phyloP scores from a whole-genome alignment of 1,140 invertebrate genomes.

The Cyclina sinensis region DNA sequence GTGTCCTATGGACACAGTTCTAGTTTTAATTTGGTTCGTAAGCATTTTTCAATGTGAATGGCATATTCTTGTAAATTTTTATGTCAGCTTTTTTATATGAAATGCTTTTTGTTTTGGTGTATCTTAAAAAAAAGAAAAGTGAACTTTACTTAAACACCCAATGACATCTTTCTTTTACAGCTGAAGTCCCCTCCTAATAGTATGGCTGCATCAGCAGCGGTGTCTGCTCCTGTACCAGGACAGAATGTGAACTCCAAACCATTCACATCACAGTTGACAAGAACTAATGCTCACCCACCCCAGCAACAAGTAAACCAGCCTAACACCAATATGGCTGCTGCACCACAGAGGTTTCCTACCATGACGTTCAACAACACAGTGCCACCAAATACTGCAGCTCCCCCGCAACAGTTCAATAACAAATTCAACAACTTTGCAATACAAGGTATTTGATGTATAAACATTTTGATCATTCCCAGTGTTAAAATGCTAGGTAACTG shows the following conservation, averaged over 20 bases:
- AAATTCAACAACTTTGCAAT: slow-evolving; percentile 47
- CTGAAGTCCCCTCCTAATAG: slow-evolving; percentile 76
- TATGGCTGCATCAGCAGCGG: not conserved
- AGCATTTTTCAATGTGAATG: too few species aligned
- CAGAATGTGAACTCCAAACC: slow-evolving; percentile 69
- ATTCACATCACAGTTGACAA: slow-evolving; percentile 57
- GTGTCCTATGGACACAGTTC: too few species aligned
- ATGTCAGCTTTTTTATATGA: too few species aligned
- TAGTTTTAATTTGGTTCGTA: too few species aligned
- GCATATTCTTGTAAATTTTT: too few species aligned
- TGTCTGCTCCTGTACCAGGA: slow-evolving; percentile 46
- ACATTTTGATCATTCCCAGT: too few species aligned
- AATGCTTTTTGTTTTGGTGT: too few species aligned
- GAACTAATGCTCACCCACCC: slow-evolving; percentile 36
- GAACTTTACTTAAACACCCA: too few species aligned
- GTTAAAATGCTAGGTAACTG: too few species aligned
- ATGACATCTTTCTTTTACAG: slow-evolving; percentile 66
- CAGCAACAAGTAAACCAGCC: slow-evolving; percentile 24
- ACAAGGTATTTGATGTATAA: slow-evolving; percentile 32
- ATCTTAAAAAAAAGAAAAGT: too few species aligned
- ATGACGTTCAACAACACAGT: slow-evolving; percentile 52
- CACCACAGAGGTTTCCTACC: slow-evolving; percentile 51
- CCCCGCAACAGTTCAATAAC: slow-evolving; percentile 60
- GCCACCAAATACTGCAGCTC: slow-evolving; percentile 40
- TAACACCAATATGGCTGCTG: not conserved